These are phyloP conservation scores for Eupithecia subfuscata DNA, from an alignment of 2,888 invertebrate genomes.

Conservation along the genomic window DNA sequence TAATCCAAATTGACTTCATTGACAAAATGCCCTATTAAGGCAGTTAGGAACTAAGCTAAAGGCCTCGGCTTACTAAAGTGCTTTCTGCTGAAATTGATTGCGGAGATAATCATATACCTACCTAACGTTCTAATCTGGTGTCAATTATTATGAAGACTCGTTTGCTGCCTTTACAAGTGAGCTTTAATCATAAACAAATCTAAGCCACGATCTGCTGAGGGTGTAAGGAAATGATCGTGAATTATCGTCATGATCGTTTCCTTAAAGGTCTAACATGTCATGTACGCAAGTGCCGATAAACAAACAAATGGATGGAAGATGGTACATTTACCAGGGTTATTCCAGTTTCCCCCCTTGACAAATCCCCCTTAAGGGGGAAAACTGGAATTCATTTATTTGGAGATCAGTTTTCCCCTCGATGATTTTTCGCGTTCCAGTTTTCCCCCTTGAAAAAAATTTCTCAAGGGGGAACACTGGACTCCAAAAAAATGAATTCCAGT, in stretches of 20 bases:
- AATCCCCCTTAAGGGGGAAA: too few species aligned
- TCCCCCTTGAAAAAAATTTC: too few species aligned
- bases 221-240: too few species aligned
- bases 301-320: background rate
- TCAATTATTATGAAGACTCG: background rate
- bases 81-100: background rate
- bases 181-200: background rate
- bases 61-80: conserved; percentile 11
- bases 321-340: too few species aligned
- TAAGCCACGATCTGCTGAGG: background rate
- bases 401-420: too few species aligned
- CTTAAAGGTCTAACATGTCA: background rate
- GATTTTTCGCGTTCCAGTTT: too few species aligned
- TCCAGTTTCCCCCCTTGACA: too few species aligned
- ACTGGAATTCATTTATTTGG: too few species aligned
- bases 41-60: conserved; percentile 30
- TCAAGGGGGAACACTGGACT: too few species aligned
- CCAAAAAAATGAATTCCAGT: too few species aligned
- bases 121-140: background rate
- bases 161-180: background rate
- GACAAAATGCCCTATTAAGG: conserved; percentile 33
- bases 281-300: background rate
- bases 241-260: too few species aligned
- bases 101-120: background rate
- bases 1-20: conserved; percentile 38